Percentiles rank a stretch among this genome's conserved stretches.
phyloP scores from a whole-genome alignment of 2,888 invertebrate species.

The Lasioglossum malachurum region DNA sequence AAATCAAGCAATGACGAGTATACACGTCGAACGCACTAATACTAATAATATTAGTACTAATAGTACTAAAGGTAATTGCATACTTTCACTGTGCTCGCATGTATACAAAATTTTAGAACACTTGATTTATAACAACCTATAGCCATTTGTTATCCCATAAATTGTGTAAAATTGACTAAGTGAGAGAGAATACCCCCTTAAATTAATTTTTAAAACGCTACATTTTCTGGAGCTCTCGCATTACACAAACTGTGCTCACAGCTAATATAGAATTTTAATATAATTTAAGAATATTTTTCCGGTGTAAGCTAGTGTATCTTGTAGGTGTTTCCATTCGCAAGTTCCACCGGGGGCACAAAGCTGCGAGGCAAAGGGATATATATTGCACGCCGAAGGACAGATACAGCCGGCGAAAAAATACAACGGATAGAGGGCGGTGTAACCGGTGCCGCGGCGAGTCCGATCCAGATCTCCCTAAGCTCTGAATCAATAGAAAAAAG shows the following conservation, averaged over 20 bases:
- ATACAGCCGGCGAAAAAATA: background rate
- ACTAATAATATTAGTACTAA: no score
- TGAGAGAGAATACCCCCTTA: background rate
- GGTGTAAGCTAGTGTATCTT: background rate
- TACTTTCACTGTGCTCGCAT: no score
- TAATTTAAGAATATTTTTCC: no score
- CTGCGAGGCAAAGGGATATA: background rate
- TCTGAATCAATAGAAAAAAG: conserved; percentile 8
- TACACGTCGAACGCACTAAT: no score
- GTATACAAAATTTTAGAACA: no score
- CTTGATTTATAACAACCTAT: no score
- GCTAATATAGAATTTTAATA: background rate
- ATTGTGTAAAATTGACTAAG: no score
- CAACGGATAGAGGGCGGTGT: background rate
- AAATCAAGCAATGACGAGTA: no score
- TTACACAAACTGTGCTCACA: no score
- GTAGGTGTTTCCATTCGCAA: background rate
- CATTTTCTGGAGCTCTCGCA: no score
- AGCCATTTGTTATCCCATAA: no score
- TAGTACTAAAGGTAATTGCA: no score
- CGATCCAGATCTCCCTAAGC: conserved; percentile 10
- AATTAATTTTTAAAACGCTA: background rate
- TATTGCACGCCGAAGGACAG: background rate
- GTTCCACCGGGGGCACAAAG: background rate
- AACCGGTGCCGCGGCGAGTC: background rate